A percentile compares a stretch with the other conserved stretches of the same genome.
Evolutionary conservation across 2,797 vertebrate species (phyloP).

Genomic region (Syncerus caffer): DNA sequence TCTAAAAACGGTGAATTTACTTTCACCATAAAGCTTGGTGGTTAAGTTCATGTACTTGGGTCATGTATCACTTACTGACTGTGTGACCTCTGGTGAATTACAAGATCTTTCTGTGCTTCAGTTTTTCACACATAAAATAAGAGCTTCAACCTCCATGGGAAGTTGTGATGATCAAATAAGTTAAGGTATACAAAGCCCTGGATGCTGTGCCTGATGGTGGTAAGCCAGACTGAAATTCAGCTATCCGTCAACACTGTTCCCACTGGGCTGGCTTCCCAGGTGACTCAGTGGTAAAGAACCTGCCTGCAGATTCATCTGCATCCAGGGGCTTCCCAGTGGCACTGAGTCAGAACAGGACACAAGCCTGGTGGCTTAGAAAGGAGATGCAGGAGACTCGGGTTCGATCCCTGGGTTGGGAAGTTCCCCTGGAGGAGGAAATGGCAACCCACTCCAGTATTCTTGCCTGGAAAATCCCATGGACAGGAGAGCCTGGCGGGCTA

Average conservation of each 20-base stretch:
- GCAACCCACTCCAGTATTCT: neutral
- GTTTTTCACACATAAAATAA: neutral
- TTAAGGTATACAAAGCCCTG: neutral
- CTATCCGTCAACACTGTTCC: neutral
- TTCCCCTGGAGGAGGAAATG: neutral
- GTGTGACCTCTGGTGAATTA: neutral
- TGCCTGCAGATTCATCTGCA: neutral
- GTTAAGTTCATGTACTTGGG: neutral
- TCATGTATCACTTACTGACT: neutral
- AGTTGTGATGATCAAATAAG: neutral
- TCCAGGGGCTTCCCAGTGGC: neutral
- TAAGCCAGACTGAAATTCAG: neutral
- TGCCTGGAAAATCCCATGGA: neutral
- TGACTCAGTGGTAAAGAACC: neutral
- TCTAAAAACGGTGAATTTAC: neutral
- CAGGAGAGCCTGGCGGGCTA: neutral
- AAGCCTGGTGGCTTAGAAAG: neutral
- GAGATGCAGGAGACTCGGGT: neutral
- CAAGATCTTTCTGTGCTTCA: neutral
- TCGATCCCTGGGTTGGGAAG: neutral
- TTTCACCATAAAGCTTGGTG: neutral
- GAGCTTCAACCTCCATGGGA: neutral
- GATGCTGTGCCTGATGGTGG: neutral
- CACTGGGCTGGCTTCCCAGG: neutral
- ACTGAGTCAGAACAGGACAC: neutral